phyloP scores from a whole-genome alignment of 2,797 vertebrate genomes.

The Botia kubotai region DNA sequence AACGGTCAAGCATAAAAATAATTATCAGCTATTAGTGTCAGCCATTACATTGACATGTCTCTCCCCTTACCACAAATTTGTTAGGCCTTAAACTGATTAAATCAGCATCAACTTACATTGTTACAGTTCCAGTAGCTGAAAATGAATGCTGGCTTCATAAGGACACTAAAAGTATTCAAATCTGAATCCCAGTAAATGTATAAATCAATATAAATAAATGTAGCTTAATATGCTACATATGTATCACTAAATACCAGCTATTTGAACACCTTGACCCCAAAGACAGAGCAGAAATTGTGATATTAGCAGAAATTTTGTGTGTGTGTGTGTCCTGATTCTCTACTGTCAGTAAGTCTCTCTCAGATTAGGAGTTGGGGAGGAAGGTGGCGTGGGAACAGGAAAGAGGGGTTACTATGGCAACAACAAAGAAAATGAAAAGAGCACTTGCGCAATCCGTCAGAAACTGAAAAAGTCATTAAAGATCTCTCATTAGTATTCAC shows the following conservation, averaged over 20 bases:
- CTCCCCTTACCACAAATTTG: neutral
- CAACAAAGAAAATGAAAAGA: slow-evolving; percentile 53
- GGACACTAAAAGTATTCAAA: slow-evolving; percentile 30
- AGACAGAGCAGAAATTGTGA: neutral
- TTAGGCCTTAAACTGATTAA: neutral
- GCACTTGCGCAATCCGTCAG: slow-evolving; percentile 40
- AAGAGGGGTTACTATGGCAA: slow-evolving; percentile 60
- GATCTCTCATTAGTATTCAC: slow-evolving; percentile 88
- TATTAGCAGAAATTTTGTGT: slow-evolving; percentile 40
- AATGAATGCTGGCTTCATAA: slow-evolving; percentile 11
- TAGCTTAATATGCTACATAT: slow-evolving; percentile 33
- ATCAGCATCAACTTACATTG: neutral
- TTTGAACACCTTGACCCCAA: slow-evolving; percentile 21
- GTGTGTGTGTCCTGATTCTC: slow-evolving; percentile 37
- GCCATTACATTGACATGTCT: neutral
- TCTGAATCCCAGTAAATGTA: slow-evolving; percentile 27
- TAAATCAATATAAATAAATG: slow-evolving; percentile 25
- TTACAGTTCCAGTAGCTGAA: neutral
- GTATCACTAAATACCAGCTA: slow-evolving; percentile 3
- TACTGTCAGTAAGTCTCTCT: slow-evolving; percentile 53
- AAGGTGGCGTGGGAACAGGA: slow-evolving; percentile 58
- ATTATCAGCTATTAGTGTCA: neutral
- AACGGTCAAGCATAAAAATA: neutral
- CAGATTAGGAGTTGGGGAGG: slow-evolving; percentile 41
- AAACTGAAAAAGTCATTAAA: slow-evolving; percentile 85